Percentiles rank a stretch among this genome's conserved stretches.
Evolutionary conservation across 2,797 vertebrate species (phyloP).

Genomic region (Bufotes viridis): DNA sequence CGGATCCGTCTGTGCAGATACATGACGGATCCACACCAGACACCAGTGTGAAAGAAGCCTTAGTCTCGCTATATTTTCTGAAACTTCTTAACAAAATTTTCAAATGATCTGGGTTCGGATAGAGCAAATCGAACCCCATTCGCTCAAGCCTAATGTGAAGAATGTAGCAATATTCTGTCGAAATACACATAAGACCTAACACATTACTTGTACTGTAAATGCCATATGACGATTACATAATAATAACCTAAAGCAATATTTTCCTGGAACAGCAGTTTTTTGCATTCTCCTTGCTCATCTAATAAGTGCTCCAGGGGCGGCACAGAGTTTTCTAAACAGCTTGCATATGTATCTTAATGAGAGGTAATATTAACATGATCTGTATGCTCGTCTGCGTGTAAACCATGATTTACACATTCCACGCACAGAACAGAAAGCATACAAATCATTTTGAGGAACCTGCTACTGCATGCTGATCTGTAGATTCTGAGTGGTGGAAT

Average conservation of each 20-base stretch:
- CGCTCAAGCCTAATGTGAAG: too few relatives aligned
- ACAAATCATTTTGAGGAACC: constrained; percentile 53
- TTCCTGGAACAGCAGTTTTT: neutral
- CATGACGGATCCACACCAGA: too few relatives aligned
- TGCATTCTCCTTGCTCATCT: neutral
- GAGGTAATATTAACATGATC: neutral
- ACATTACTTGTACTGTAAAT: constrained; percentile 3
- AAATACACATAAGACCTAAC: neutral
- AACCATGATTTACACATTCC: constrained; percentile 54
- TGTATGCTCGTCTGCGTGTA: neutral
- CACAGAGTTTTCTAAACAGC: neutral
- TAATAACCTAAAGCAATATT: constrained; percentile 22
- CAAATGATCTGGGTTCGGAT: too few relatives aligned
- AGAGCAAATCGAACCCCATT: too few relatives aligned
- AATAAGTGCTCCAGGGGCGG: neutral
- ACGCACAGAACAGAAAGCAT: constrained; percentile 44
- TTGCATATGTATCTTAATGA: neutral
- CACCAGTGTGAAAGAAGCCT: too few relatives aligned
- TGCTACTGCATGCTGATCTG: constrained; percentile 54
- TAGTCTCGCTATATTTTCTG: too few relatives aligned
- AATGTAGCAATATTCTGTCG: neutral
- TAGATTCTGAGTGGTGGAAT: constrained; percentile 50
- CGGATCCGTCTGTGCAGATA: too few relatives aligned
- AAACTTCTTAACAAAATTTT: too few relatives aligned
- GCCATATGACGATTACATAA: neutral